phyloP scores from a whole-genome alignment of 1,140 invertebrate genomes.

The Melipona quadrifasciata region DNA sequence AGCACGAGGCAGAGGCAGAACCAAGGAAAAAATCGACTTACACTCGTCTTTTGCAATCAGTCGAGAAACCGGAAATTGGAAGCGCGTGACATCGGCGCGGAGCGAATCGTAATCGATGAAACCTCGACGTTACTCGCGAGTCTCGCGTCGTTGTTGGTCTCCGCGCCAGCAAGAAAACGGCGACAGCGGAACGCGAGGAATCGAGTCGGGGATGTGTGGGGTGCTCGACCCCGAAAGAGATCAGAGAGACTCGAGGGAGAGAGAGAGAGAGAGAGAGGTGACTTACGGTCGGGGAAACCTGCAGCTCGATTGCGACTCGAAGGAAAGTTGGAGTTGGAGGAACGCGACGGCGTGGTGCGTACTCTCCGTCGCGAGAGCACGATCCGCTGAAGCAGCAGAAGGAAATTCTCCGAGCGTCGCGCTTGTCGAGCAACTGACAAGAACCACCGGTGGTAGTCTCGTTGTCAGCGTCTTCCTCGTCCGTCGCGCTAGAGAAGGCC shows the following conservation, averaged over 20 bases:
- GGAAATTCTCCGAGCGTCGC: slow-evolving; percentile 33
- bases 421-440: slow-evolving; percentile 37
- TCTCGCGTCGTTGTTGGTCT: background rate
- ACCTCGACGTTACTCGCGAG: background rate
- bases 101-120: background rate
- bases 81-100: too few species aligned
- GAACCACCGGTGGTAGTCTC: background rate
- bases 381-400: slow-evolving; percentile 59
- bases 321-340: slow-evolving; percentile 43
- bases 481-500: background rate
- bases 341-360: slow-evolving; percentile 17
- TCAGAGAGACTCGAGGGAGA: slow-evolving; percentile 26
- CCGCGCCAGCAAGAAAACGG: slow-evolving; percentile 4
- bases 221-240: slow-evolving; percentile 53
- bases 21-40: too few species aligned
- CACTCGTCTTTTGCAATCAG: too few species aligned
- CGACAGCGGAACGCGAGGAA: background rate
- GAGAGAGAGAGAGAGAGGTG: background rate
- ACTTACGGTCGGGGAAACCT: slow-evolving; percentile 38
- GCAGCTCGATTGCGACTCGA: slow-evolving; percentile 2
- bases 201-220: background rate
- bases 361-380: slow-evolving; percentile 14
- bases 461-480: slow-evolving; percentile 39
- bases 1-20: too few species aligned
- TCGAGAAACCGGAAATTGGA: too few species aligned